These are phyloP conservation scores for Oncorhynchus kisutch DNA, from an alignment of 2,113 vertebrate species.

Conservation along the genomic window DNA sequence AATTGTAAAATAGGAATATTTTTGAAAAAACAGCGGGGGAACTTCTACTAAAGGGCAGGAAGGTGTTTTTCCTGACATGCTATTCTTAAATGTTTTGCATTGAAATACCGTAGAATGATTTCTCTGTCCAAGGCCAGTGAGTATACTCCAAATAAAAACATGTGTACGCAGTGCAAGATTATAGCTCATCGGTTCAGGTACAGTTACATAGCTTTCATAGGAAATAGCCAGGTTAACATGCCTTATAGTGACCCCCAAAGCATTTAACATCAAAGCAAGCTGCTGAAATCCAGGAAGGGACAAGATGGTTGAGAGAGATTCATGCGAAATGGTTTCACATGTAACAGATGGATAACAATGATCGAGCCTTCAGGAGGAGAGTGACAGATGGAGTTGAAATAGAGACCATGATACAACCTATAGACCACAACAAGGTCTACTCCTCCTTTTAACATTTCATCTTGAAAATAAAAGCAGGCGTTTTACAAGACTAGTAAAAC, in stretches of 20 bases:
- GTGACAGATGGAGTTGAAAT: slow-evolving; percentile 62
- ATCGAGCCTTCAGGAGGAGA: slow-evolving; percentile 34
- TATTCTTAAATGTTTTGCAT: not conserved
- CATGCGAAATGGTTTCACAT: slow-evolving; percentile 25
- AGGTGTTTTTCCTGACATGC: not conserved
- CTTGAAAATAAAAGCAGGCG: not conserved
- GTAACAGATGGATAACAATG: slow-evolving; percentile 62
- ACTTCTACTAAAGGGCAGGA: not conserved
- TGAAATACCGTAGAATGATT: not conserved
- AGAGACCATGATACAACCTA: slow-evolving; percentile 30
- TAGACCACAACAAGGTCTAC: not conserved
- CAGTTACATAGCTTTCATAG: slow-evolving; percentile 5
- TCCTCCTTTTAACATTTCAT: not conserved
- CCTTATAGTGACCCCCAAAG: not conserved
- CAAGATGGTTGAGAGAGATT: slow-evolving; percentile 24
- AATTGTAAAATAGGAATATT: slow-evolving; percentile 55
- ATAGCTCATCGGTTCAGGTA: not conserved
- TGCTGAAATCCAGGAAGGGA: slow-evolving; percentile 36
- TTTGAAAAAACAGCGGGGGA: slow-evolving; percentile 34
- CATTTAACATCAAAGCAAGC: slow-evolving; percentile 29
- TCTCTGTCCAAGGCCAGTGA: not conserved
- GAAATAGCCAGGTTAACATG: slow-evolving; percentile 16
- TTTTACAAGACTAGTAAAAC: slow-evolving; percentile 14
- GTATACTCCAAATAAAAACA: slow-evolving; percentile 18
- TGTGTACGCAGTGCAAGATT: not conserved